Percentiles rank a stretch among this genome's conserved stretches.
Evolutionary conservation across 2,113 vertebrate species (phyloP).

Genomic region (Proterorhinus semilunaris): DNA sequence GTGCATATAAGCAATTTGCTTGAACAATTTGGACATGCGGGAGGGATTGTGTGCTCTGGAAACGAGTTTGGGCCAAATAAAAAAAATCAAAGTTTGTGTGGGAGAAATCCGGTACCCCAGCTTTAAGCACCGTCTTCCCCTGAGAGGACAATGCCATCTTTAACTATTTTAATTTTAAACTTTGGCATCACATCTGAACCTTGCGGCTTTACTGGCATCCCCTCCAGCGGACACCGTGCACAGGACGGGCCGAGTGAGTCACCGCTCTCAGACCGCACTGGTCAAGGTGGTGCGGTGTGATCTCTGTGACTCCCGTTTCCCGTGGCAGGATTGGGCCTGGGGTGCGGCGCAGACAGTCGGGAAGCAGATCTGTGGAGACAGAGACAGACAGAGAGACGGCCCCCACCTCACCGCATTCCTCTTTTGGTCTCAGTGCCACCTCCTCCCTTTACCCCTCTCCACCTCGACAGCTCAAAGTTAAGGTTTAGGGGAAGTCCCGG

Average conservation of each 20-base stretch:
- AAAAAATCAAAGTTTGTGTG: too few species aligned
- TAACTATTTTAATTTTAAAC: background rate
- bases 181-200: background rate
- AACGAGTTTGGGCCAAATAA: too few species aligned
- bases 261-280: constrained; percentile 7
- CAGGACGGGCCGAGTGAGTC: constrained; percentile 1
- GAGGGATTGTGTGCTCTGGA: too few species aligned
- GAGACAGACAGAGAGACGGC: constrained; percentile 30
- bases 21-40: too few species aligned
- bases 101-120: too few species aligned
- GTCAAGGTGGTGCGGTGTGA: constrained; percentile 23
- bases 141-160: background rate
- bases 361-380: constrained; percentile 43
- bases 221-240: background rate
- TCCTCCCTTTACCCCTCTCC: background rate
- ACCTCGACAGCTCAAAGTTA: constrained; percentile 10
- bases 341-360: constrained; percentile 8
- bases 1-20: too few species aligned
- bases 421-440: constrained; percentile 21
- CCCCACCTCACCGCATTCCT: constrained; percentile 40
- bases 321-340: constrained; percentile 33
- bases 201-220: background rate
- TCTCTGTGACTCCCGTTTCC: constrained; percentile 27
- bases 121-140: background rate
- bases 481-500: constrained; percentile 14